Evolutionary conservation across 2,797 vertebrate species (phyloP).

Genomic region (Pseudomugil gertrudae): DNA sequence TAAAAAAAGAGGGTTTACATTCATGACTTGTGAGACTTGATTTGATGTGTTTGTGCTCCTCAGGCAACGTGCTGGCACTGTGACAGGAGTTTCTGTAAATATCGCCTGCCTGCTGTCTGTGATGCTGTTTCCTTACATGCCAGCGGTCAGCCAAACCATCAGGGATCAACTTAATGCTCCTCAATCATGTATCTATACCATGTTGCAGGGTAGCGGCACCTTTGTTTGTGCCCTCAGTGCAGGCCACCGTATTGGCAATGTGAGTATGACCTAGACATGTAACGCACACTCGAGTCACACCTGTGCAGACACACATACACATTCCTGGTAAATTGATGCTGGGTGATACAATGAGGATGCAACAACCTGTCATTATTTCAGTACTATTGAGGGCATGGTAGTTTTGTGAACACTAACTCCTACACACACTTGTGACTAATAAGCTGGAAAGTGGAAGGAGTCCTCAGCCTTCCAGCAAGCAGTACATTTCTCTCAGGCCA

Average conservation of each 20-base stretch:
- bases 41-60: constrained; percentile 14
- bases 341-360: constrained; percentile 76
- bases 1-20: constrained; percentile 1
- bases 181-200: constrained; percentile 62
- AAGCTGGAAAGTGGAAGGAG: constrained; percentile 37
- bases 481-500: constrained; percentile 67
- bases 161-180: constrained; percentile 87
- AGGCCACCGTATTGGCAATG: constrained; percentile 89
- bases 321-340: constrained; percentile 30
- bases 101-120: constrained; percentile 87
- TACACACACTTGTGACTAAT: constrained; percentile 37
- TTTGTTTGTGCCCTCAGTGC: constrained; percentile 85
- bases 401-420: constrained; percentile 33
- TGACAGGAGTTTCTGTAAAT: constrained; percentile 92
- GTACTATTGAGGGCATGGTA: constrained; percentile 37
- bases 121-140: constrained; percentile 93
- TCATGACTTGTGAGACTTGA: neutral
- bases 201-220: constrained; percentile 75
- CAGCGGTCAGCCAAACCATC: constrained; percentile 86
- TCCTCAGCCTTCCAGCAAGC: constrained; percentile 42
- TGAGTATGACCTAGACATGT: constrained; percentile 69
- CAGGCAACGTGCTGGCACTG: constrained; percentile 90
- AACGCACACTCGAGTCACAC: constrained; percentile 27
- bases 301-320: constrained; percentile 25
- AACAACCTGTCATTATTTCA: constrained; percentile 65